These are phyloP conservation scores for Trichoplusia ni DNA, from an alignment of 1,140 invertebrate genomes.

Conservation along the genomic window DNA sequence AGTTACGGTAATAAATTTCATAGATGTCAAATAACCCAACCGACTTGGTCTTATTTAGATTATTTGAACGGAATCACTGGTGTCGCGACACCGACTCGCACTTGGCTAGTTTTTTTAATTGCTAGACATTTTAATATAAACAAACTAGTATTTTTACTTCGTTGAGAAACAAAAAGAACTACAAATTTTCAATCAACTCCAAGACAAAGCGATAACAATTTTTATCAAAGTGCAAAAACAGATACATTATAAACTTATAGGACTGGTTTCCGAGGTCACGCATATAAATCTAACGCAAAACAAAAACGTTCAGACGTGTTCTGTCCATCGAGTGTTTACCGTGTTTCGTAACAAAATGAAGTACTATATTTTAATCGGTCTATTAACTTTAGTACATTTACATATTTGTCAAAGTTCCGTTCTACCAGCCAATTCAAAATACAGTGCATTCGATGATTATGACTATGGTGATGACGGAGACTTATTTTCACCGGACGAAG, in stretches of 20 bases:
- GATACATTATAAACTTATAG: neutral
- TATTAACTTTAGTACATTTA: slow-evolving; percentile 22
- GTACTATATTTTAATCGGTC: slow-evolving; percentile 34
- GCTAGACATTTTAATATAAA: too few species aligned
- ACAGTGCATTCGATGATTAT: slow-evolving; percentile 30
- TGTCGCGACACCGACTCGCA: too few species aligned
- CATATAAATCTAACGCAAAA: neutral
- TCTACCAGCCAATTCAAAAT: slow-evolving; percentile 24
- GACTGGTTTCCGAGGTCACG: slow-evolving; percentile 15
- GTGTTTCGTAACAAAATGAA: slow-evolving; percentile 47
- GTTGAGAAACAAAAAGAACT: too few species aligned
- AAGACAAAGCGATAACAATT: neutral
- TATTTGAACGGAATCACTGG: too few species aligned
- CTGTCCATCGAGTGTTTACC: neutral
- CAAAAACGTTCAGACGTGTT: slow-evolving; percentile 4
- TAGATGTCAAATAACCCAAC: too few species aligned
- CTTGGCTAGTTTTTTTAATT: too few species aligned
- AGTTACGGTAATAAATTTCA: too few species aligned
- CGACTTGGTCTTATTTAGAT: too few species aligned
- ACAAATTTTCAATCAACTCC: too few species aligned
- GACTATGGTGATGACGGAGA: slow-evolving; percentile 26
- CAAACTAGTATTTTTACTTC: too few species aligned
- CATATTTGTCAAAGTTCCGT: slow-evolving; percentile 24
- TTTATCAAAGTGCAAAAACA: slow-evolving; percentile 3
- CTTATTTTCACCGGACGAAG: neutral